phyloP scores from a whole-genome alignment of 2,888 invertebrate species.

The Nipponacmea schrenckii region DNA sequence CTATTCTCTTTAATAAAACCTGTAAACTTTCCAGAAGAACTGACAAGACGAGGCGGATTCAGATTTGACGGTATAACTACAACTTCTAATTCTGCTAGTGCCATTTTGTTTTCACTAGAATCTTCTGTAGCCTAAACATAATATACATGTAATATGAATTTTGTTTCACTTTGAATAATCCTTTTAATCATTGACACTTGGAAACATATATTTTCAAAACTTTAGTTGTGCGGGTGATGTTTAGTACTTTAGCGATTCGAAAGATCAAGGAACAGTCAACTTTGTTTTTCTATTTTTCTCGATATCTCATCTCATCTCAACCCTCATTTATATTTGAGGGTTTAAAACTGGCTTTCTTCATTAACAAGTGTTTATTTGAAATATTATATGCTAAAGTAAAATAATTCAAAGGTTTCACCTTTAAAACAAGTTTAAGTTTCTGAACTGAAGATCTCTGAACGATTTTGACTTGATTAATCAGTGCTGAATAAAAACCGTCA shows the following conservation, averaged over 20 bases:
- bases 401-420: background rate
- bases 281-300: too few relatives aligned
- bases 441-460: background rate
- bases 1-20: constrained; percentile 53
- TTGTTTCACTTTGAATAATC: too few relatives aligned
- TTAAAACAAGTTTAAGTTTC: background rate
- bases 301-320: too few relatives aligned
- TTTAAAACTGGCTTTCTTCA: too few relatives aligned
- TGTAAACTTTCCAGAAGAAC: constrained; percentile 31
- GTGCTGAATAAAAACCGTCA: background rate
- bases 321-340: too few relatives aligned
- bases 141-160: background rate
- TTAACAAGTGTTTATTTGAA: too few relatives aligned
- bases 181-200: too few relatives aligned
- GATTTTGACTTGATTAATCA: background rate
- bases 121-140: constrained; percentile 42
- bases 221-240: too few relatives aligned
- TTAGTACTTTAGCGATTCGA: too few relatives aligned
- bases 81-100: constrained; percentile 44
- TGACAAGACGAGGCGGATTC: constrained; percentile 42
- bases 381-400: too few relatives aligned
- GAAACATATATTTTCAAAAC: too few relatives aligned
- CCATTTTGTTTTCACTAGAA: constrained; percentile 33
- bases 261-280: too few relatives aligned
- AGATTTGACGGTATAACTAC: constrained; percentile 44